These are phyloP conservation scores for Bemisia tabaci DNA, from an alignment of 1,140 invertebrate species.

Conservation along the genomic window DNA sequence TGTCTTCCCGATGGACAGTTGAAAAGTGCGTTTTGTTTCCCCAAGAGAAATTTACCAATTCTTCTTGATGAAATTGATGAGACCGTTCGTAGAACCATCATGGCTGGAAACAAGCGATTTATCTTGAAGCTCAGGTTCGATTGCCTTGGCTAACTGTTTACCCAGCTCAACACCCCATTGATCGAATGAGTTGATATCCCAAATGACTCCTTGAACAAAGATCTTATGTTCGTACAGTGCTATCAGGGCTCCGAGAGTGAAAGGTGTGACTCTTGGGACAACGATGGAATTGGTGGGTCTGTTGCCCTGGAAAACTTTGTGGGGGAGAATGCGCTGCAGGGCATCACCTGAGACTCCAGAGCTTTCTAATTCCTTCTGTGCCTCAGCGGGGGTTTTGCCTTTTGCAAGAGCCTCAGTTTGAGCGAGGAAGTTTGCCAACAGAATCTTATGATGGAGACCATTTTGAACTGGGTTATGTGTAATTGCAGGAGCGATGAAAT, in stretches of 20 bases:
- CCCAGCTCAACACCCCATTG: slow-evolving; percentile 99
- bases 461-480: slow-evolving; percentile 83
- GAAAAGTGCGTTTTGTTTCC: no score
- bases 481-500: slow-evolving; percentile 89
- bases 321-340: slow-evolving; percentile 70
- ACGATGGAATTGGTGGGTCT: slow-evolving; percentile 95
- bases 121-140: slow-evolving; percentile 80
- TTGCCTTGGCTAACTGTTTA: slow-evolving; percentile 94
- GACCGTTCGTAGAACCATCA: slow-evolving; percentile 83
- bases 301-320: slow-evolving; percentile 96
- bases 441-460: slow-evolving; percentile 65
- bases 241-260: slow-evolving; percentile 88
- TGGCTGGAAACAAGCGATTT: slow-evolving; percentile 49
- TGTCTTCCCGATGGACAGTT: no score
- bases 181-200: slow-evolving; percentile 99
- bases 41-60: slow-evolving; percentile 1
- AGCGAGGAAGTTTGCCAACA: slow-evolving; percentile 94
- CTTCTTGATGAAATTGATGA: slow-evolving; percentile 84
- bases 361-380: slow-evolving; percentile 55
- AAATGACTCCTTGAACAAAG: slow-evolving; percentile 94
- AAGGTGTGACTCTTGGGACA: slow-evolving; percentile 85
- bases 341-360: slow-evolving; percentile 54
- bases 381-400: slow-evolving; percentile 70
- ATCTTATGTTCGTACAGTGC: slow-evolving; percentile 98
- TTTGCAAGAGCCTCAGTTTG: slow-evolving; percentile 96